Conservation (phyloP, 2,888 invertebrate species). For the Plagodis pulveraria region DNA sequence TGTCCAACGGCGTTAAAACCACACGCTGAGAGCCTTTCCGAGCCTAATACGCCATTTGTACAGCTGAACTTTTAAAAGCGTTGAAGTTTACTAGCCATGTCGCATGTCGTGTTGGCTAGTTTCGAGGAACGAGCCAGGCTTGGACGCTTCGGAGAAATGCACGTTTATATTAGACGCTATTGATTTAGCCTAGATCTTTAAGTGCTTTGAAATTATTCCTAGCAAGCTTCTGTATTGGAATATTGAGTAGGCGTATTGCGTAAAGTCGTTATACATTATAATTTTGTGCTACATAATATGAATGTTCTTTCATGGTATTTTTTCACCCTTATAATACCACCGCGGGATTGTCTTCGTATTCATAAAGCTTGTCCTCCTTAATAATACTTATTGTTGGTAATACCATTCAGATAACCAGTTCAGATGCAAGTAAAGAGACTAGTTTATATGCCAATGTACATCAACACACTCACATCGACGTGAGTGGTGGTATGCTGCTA, state of each 20-base stretch:
- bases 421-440: too few relatives aligned
- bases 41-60: slow-evolving; percentile 60
- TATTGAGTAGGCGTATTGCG: not conserved
- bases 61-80: slow-evolving; percentile 51
- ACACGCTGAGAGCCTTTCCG: slow-evolving; percentile 62
- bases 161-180: slow-evolving; percentile 10
- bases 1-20: slow-evolving; percentile 54
- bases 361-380: too few relatives aligned
- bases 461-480: too few relatives aligned
- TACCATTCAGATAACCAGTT: too few relatives aligned
- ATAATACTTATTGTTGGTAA: too few relatives aligned
- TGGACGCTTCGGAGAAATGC: slow-evolving; percentile 17
- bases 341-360: too few relatives aligned
- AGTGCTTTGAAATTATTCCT: slow-evolving; percentile 6
- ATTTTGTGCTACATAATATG: too few relatives aligned
- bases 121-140: slow-evolving; percentile 16
- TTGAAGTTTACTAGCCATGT: slow-evolving; percentile 47
- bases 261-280: not conserved
- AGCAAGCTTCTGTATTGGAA: not conserved
- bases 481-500: too few relatives aligned
- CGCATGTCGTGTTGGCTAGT: slow-evolving; percentile 26
- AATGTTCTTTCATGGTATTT: too few relatives aligned
- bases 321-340: too few relatives aligned
- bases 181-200: slow-evolving; percentile 17
- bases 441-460: too few relatives aligned